These are phyloP conservation scores for Sterrhoptilus dennistouni DNA, from an alignment of 2,113 vertebrate genomes.

Conservation along the genomic window DNA sequence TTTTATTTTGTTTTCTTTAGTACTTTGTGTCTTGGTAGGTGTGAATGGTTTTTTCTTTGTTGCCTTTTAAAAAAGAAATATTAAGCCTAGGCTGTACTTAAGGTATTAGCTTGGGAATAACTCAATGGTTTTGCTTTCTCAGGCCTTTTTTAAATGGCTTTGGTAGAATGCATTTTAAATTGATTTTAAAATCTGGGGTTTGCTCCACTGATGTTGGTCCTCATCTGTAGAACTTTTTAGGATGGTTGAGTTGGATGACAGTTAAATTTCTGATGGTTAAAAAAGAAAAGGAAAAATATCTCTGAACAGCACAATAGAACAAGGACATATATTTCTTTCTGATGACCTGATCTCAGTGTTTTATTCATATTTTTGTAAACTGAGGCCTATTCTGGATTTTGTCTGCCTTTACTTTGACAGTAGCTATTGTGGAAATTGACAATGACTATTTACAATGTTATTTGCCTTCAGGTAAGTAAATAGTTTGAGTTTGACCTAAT, in stretches of 20 bases:
- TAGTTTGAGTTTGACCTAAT: neutral
- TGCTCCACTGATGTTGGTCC: neutral
- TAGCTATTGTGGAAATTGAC: neutral
- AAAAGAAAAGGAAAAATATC: neutral
- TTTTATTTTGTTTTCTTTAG: neutral
- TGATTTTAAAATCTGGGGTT: neutral
- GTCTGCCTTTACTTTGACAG: neutral
- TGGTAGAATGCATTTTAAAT: neutral
- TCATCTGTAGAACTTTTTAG: neutral
- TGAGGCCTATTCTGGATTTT: neutral
- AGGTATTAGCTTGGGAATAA: neutral
- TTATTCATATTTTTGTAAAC: neutral
- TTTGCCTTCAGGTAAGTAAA: neutral
- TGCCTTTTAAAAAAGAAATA: neutral
- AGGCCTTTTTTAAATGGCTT: neutral
- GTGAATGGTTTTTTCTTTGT: neutral
- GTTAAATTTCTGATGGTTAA: neutral
- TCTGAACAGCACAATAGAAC: neutral
- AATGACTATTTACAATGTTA: neutral
- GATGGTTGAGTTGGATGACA: neutral
- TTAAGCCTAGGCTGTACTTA: neutral
- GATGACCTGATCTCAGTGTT: neutral
- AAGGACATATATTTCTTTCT: neutral
- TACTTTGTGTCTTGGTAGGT: neutral
- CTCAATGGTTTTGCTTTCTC: neutral